Conservation (phyloP, 2,888 invertebrate species). For the Diaprepes abbreviatus region DNA sequence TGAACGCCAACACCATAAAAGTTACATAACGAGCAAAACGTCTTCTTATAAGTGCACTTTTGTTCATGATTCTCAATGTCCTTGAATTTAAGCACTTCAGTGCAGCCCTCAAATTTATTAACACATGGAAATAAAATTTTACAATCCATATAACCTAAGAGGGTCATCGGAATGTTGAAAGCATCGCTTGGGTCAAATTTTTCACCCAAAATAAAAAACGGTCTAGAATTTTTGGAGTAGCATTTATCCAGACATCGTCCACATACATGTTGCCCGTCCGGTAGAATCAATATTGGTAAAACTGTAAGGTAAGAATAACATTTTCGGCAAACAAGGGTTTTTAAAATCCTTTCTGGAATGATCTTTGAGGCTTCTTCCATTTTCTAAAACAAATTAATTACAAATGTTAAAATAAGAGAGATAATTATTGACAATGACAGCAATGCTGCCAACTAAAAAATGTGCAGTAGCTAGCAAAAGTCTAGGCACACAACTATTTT, state of each 20-base stretch:
- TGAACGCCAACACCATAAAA: slow-evolving; percentile 24
- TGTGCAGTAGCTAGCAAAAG: too few species aligned
- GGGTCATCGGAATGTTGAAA: slow-evolving; percentile 21
- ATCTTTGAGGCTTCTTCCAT: slow-evolving; percentile 11
- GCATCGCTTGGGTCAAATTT: slow-evolving; percentile 5
- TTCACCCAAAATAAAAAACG: slow-evolving; percentile 20
- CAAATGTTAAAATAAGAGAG: too few species aligned
- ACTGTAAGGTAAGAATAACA: slow-evolving; percentile 38
- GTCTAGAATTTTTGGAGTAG: not conserved
- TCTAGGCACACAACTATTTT: too few species aligned
- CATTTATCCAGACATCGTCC: slow-evolving; percentile 24
- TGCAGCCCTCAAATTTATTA: slow-evolving; percentile 35
- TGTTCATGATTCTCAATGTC: slow-evolving; percentile 29
- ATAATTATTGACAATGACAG: slow-evolving; percentile 1
- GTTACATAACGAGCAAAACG: slow-evolving; percentile 12
- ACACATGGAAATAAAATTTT: slow-evolving; percentile 30
- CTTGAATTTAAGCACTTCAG: slow-evolving; percentile 5
- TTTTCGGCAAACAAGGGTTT: slow-evolving; percentile 21
- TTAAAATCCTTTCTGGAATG: slow-evolving; percentile 27
- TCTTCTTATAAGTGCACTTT: slow-evolving; percentile 24
- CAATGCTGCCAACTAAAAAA: too few species aligned
- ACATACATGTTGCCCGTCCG: slow-evolving; percentile 29
- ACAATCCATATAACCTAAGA: slow-evolving; percentile 15
- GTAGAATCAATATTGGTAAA: slow-evolving; percentile 20
- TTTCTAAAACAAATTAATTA: slow-evolving; percentile 11